These are phyloP conservation scores for Chrysogorgia sp. DNA, from an alignment of 92 coral and sea anemone genomes.

Conservation along the genomic window DNA sequence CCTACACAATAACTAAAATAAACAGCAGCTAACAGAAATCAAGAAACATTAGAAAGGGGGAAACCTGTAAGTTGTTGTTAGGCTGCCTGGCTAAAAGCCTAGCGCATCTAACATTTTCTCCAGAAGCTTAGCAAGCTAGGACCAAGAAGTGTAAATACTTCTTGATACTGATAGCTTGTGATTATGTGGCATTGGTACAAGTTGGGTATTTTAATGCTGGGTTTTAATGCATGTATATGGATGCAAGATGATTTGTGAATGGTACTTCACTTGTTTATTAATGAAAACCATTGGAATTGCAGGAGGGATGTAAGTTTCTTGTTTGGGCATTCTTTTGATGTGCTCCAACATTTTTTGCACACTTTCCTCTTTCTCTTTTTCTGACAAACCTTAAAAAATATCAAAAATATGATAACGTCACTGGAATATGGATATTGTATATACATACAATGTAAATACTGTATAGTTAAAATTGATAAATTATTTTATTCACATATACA, in stretches of 20 bases:
- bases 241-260: not conserved
- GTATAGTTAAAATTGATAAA: constrained; percentile 10
- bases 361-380: constrained; percentile 55
- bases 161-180: too few species aligned
- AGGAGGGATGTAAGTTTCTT: constrained; percentile 65
- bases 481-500: constrained; percentile 21
- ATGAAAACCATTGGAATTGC: constrained; percentile 51
- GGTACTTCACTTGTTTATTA: constrained; percentile 59
- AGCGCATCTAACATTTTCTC: too few species aligned
- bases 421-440: not conserved
- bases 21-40: too few species aligned
- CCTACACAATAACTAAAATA: too few species aligned
- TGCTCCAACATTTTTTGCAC: constrained; percentile 59
- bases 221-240: too few species aligned
- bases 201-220: too few species aligned
- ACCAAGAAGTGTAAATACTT: too few species aligned
- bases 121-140: too few species aligned
- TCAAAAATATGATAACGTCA: not conserved
- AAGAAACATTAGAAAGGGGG: too few species aligned
- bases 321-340: constrained; percentile 57
- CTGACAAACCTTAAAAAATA: not conserved
- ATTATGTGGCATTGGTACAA: too few species aligned
- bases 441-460: not conserved
- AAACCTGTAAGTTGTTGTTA: too few species aligned
- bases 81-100: too few species aligned